These are phyloP conservation scores for Drosophila sulfurigaster DNA, from an alignment of 1,140 invertebrate genomes.

Conservation along the genomic window DNA sequence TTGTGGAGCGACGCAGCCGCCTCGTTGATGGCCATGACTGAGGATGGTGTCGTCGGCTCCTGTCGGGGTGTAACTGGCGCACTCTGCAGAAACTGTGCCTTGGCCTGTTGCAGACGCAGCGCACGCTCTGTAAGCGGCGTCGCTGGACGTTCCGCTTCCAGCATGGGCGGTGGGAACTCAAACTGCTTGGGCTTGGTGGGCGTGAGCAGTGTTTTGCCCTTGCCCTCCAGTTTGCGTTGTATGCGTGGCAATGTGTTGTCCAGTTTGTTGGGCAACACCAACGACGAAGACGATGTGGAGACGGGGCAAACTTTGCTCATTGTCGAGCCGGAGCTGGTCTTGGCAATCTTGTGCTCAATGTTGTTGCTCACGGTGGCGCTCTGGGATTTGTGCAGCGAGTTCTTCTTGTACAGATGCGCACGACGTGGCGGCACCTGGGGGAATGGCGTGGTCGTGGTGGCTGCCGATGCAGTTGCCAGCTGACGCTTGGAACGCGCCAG, in stretches of 20 bases:
- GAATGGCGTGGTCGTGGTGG: constrained; percentile 1
- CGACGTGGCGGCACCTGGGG: constrained; percentile 60
- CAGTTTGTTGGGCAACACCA: constrained; percentile 54
- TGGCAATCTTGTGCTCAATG: constrained; percentile 80
- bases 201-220: constrained; percentile 49
- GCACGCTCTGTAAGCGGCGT: constrained; percentile 85
- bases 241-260: constrained; percentile 75
- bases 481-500: constrained; percentile 45
- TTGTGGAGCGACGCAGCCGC: constrained; percentile 81
- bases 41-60: constrained; percentile 47
- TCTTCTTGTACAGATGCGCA: constrained; percentile 72
- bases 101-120: constrained; percentile 87
- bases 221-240: constrained; percentile 67
- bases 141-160: constrained; percentile 49
- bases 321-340: constrained; percentile 70
- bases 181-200: constrained; percentile 76
- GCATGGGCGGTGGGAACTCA: constrained; percentile 62
- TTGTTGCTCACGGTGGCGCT: constrained; percentile 67
- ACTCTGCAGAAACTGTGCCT: constrained; percentile 87
- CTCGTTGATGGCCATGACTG: not conserved
- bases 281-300: not conserved
- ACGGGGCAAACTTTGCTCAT: constrained; percentile 41
- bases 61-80: constrained; percentile 65
- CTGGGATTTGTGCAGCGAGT: constrained; percentile 69
- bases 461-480: not conserved